These are phyloP conservation scores for Lamellibrachia columna DNA, from an alignment of 2,888 invertebrate genomes.

Conservation along the genomic window DNA sequence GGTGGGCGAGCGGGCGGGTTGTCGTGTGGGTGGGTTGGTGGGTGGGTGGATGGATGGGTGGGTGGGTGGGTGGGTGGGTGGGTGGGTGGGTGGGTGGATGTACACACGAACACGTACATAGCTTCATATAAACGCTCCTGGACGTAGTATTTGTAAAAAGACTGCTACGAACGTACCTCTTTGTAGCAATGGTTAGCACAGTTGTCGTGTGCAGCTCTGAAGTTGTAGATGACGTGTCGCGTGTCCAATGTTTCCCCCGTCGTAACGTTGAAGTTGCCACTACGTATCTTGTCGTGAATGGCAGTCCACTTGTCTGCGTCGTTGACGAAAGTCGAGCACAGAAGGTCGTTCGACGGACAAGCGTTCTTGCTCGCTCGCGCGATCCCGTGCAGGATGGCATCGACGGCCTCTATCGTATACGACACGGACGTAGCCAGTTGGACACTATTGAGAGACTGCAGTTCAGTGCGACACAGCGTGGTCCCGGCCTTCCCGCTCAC, in stretches of 20 bases:
- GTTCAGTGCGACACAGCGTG: background rate
- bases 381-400: slow-evolving; percentile 48
- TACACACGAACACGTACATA: too few relatives aligned
- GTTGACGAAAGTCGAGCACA: background rate
- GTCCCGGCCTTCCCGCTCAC: slow-evolving; percentile 28
- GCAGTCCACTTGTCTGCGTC: slow-evolving; percentile 25
- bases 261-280: slow-evolving; percentile 34
- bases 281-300: slow-evolving; percentile 35
- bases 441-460: background rate
- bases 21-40: too few relatives aligned
- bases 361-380: slow-evolving; percentile 37
- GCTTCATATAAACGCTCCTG: too few relatives aligned
- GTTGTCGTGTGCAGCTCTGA: slow-evolving; percentile 29
- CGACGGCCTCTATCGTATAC: slow-evolving; percentile 52
- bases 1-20: too few relatives aligned
- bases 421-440: slow-evolving; percentile 23
- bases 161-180: background rate
- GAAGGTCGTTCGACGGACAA: background rate
- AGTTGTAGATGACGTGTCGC: slow-evolving; percentile 45
- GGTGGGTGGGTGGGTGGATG: too few relatives aligned
- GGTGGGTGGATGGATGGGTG: too few relatives aligned
- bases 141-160: background rate
- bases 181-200: background rate
- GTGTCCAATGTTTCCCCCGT: slow-evolving; percentile 45
- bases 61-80: too few relatives aligned